Evolutionary conservation across 2,113 vertebrate species (phyloP).

Genomic region (Gopherus flavomarginatus): DNA sequence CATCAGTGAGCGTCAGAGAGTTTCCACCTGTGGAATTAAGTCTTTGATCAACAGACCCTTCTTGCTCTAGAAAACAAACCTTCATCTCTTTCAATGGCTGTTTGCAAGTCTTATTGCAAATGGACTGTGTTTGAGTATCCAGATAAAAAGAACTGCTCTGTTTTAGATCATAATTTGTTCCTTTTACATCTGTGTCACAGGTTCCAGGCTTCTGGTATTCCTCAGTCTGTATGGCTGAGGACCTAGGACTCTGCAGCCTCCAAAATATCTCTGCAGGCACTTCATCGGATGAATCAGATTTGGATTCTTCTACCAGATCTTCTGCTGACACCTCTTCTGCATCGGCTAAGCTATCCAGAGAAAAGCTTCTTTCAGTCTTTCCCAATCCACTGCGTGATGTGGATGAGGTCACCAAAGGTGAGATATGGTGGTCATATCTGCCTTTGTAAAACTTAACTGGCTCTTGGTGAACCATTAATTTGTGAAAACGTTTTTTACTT

Average conservation of each 20-base stretch:
- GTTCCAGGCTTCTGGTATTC: constrained; percentile 9
- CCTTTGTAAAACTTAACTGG: constrained; percentile 29
- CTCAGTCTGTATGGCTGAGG: constrained; percentile 10
- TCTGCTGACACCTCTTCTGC: constrained; percentile 67
- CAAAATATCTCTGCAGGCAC: constrained; percentile 85
- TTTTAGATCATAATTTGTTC: constrained; percentile 43
- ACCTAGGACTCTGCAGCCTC: constrained; percentile 74
- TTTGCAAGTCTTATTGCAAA: constrained; percentile 47
- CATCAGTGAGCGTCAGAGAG: constrained; percentile 74
- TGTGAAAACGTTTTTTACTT: constrained; percentile 40
- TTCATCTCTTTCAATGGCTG: constrained; percentile 22
- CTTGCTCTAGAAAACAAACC: constrained; percentile 21
- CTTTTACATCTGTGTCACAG: not conserved
- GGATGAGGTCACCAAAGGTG: constrained; percentile 23
- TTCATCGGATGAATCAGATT: constrained; percentile 76
- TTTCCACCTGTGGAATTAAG: constrained; percentile 49
- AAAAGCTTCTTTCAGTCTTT: constrained; percentile 67
- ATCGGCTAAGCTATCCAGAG: constrained; percentile 75
- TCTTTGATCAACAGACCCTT: not conserved
- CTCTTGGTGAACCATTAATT: constrained; percentile 27
- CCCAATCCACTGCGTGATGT: not conserved
- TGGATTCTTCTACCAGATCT: constrained; percentile 55
- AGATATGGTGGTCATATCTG: constrained; percentile 15
- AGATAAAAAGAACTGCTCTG: constrained; percentile 76
- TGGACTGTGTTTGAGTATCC: constrained; percentile 46